Evolutionary conservation across 2,888 invertebrate species (phyloP), one percentile per base, ranked within the genome.

Genomic region (Phragmatobia fuliginosa): DNA sequence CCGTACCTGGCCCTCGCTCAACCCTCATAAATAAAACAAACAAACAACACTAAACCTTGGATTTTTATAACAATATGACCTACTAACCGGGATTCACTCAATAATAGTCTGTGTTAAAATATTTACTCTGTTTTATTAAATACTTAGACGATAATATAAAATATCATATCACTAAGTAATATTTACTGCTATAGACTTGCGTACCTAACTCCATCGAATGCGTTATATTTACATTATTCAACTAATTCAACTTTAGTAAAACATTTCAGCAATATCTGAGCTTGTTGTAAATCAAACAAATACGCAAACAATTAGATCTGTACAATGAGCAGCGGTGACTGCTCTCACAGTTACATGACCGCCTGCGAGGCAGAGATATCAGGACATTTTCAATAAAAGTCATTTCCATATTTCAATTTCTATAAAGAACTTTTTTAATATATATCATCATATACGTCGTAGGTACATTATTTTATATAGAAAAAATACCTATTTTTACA

Each of bases 401-500:
- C 93, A 89, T 88, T 90, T 89, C 86, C 88, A 90, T 91, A 89
- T 91, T 92, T 92, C 90, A 90, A 92, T 93, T 94, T 94, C 92
- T 93, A 93, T 93, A 94, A 93, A 93, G 93, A 94, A 91, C 90
- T 91, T 92, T 92, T 92, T 93, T 92, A 92, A 93, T 93, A 93
- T 92, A 92, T 92, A 92, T 91, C 91, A 91, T 91, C 89, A 91
- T 92, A 93, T 92, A 94, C 91, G 91, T 92, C 89, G 93, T 92
- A 91, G 92, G 92, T 94, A 95, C 94, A 94, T 94, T 92, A 93
- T 91, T 92, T 92, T 91, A 93, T 93, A 94, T 94, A 94, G 93
- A 94, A 94, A 94, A 94, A 93, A 95, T 93, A 94, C 93, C 91
- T 92, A 93, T 94, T 93, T 92, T 91, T 93, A 94, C 93, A 94